phyloP scores from a whole-genome alignment of 2,888 invertebrate species.

The Macaria liturata region DNA sequence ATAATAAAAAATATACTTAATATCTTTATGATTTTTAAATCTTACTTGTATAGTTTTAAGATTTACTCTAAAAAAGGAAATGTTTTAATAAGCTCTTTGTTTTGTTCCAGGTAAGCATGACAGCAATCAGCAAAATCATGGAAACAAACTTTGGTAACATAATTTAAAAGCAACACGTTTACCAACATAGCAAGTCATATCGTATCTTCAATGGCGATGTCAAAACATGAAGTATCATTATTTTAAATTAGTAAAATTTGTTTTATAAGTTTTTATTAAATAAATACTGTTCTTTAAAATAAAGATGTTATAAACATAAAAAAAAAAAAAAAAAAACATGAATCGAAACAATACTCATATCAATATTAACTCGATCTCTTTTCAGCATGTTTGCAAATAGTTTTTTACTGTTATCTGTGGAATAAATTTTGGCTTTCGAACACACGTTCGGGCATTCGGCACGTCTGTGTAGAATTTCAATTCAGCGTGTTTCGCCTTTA shows the following conservation, averaged over 20 bases:
- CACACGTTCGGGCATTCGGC: constrained; percentile 57
- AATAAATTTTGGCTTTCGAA: constrained; percentile 65
- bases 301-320: no score
- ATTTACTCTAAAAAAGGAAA: no score
- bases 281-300: no score
- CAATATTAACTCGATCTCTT: constrained; percentile 38
- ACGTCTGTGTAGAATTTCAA: constrained; percentile 72
- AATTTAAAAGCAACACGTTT: no score
- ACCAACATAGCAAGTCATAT: no score
- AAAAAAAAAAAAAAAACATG: no score
- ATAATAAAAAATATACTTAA: no score
- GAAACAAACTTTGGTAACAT: background rate
- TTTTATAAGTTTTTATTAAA: no score
- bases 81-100: constrained; percentile 23
- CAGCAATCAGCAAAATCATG: constrained; percentile 9
- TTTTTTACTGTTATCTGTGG: constrained; percentile 47
- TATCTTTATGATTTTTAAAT: no score
- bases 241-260: no score
- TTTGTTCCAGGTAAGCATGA: constrained; percentile 55
- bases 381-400: constrained; percentile 65
- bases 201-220: no score
- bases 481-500: constrained; percentile 65
- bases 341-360: background rate
- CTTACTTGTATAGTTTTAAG: no score
- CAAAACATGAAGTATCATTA: background rate